Evolutionary conservation across 2,888 invertebrate species (phyloP).

Genomic region (Schizotus pectinicornis): DNA sequence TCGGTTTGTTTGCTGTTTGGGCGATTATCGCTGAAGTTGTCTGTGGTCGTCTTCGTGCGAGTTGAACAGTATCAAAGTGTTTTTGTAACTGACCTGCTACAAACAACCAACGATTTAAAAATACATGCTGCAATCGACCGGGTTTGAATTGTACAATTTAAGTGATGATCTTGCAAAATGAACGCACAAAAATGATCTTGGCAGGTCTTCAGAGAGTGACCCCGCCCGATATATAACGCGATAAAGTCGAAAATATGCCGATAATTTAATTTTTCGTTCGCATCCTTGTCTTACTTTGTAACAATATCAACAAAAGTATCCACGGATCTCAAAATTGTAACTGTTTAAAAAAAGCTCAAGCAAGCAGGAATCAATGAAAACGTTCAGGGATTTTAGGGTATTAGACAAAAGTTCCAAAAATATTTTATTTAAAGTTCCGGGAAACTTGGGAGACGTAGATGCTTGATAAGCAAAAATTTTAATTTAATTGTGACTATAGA

Average conservation of each 20-base stretch:
- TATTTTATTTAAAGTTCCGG: too few species aligned
- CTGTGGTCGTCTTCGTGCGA: background rate
- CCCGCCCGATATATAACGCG: constrained; percentile 23
- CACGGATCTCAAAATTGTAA: too few species aligned
- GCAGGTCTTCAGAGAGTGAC: constrained; percentile 31
- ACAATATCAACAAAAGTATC: too few species aligned
- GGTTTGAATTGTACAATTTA: constrained; percentile 8
- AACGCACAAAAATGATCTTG: constrained; percentile 32
- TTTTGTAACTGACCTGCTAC: constrained; percentile 38
- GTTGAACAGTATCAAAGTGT: constrained; percentile 16
- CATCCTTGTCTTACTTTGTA: too few species aligned
- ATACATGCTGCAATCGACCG: constrained; percentile 21
- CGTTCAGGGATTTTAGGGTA: too few species aligned
- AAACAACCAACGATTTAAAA: constrained; percentile 29
- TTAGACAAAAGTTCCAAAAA: too few species aligned
- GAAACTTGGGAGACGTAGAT: too few species aligned
- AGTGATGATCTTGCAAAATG: constrained; percentile 26
- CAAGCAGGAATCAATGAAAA: too few species aligned
- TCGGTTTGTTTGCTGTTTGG: too few species aligned
- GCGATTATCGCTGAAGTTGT: background rate
- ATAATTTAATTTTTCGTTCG: constrained; percentile 21
- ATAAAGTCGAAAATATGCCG: constrained; percentile 15
- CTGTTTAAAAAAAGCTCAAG: too few species aligned
- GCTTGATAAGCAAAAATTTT: too few species aligned
- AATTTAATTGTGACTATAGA: too few species aligned